A percentile compares a stretch with the other conserved stretches of the same genome.
Conservation (phyloP, 2,888 invertebrate genomes). For the Unio delphinus region DNA sequence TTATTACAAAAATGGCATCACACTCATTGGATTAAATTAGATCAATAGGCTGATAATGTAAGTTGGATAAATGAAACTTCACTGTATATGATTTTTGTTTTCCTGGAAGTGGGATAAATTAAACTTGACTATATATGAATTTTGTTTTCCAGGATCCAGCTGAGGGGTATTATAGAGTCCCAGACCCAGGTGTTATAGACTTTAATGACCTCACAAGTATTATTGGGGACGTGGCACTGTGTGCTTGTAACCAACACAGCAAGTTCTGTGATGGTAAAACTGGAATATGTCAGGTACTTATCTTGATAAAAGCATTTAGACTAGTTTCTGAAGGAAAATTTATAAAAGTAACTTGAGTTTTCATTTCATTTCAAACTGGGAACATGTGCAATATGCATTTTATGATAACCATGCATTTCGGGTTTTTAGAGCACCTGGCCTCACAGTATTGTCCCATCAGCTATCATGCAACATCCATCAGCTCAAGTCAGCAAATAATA, state of each 20-base stretch:
- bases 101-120: constrained; percentile 3
- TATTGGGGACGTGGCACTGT: constrained; percentile 85
- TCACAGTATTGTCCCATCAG: too few species aligned
- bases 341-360: neutral
- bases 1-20: too few species aligned
- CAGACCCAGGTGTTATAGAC: constrained; percentile 74
- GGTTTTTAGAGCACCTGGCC: too few species aligned
- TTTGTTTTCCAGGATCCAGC: constrained; percentile 70
- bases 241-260: constrained; percentile 87
- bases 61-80: neutral
- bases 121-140: neutral
- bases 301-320: constrained; percentile 77
- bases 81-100: constrained; percentile 1
- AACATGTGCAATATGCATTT: neutral
- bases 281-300: constrained; percentile 86
- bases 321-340: neutral
- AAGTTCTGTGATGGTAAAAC: constrained; percentile 85
- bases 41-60: too few species aligned
- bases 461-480: too few species aligned
- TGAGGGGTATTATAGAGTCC: constrained; percentile 85
- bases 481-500: too few species aligned
- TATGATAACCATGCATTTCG: too few species aligned
- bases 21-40: too few species aligned
- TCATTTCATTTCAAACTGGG: neutral
- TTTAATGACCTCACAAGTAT: constrained; percentile 84